Conservation (phyloP, 1,140 invertebrate species). For the Oedothorax gibbosus region DNA sequence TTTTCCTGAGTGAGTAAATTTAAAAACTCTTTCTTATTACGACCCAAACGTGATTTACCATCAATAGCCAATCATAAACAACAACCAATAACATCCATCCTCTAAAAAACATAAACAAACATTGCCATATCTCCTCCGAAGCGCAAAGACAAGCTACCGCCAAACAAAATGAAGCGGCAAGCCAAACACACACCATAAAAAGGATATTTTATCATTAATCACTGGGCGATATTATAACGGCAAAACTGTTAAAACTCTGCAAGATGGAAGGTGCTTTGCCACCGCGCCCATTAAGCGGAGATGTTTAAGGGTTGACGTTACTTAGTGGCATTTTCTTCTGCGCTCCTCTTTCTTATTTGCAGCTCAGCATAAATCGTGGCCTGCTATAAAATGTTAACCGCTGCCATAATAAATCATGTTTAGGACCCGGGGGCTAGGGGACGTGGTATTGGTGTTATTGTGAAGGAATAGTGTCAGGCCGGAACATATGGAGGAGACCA, state of each 20-base stretch:
- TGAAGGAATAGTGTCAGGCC: too few relatives aligned
- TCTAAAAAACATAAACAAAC: not conserved
- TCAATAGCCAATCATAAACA: too few relatives aligned
- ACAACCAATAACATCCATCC: too few relatives aligned
- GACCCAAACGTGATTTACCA: too few relatives aligned
- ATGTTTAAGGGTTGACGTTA: constrained; percentile 48
- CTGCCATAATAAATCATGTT: constrained; percentile 48
- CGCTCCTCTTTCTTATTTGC: constrained; percentile 21
- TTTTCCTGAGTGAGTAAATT: too few relatives aligned
- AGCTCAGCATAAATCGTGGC: constrained; percentile 49
- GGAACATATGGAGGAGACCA: too few relatives aligned
- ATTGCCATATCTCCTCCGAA: not conserved
- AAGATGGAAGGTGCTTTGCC: constrained; percentile 36
- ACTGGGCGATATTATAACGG: constrained; percentile 31
- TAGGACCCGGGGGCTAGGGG: constrained; percentile 19
- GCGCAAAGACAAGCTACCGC: constrained; percentile 7
- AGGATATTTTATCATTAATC: constrained; percentile 45
- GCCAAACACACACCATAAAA: constrained; percentile 15
- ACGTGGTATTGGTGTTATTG: too few relatives aligned
- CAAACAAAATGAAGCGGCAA: constrained; percentile 19
- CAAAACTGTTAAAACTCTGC: constrained; percentile 11
- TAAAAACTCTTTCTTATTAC: too few relatives aligned
- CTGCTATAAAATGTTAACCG: constrained; percentile 52
- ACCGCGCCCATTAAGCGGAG: constrained; percentile 46
- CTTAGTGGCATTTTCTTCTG: constrained; percentile 42